These are phyloP conservation scores for Saccopteryx bilineata DNA, from an alignment of 2,113 vertebrate species.

Conservation along the genomic window DNA sequence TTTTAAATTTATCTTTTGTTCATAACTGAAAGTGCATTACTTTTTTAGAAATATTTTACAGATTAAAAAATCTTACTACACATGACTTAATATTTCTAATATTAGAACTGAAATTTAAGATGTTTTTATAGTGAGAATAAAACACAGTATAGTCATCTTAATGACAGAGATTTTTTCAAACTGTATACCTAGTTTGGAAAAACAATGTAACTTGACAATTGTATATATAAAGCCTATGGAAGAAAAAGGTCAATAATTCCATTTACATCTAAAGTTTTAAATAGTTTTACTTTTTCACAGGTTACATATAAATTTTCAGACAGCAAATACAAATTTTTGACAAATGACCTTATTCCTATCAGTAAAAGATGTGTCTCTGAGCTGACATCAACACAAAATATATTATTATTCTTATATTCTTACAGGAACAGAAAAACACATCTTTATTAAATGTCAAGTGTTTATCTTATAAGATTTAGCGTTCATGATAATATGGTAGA, in stretches of 20 bases:
- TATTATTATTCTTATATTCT: constrained; percentile 83
- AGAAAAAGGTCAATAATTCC: constrained; percentile 90
- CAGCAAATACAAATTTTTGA: constrained; percentile 88
- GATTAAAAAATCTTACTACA: background rate
- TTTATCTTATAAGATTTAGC: constrained; percentile 73
- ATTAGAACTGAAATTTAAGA: constrained; percentile 42
- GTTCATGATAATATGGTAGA: constrained; percentile 53
- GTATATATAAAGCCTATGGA: constrained; percentile 78
- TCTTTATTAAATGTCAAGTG: constrained; percentile 90
- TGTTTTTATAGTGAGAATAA: background rate
- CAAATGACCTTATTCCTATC: constrained; percentile 91
- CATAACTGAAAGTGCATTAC: background rate
- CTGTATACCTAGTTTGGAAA: constrained; percentile 58
- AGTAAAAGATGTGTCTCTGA: constrained; percentile 84
- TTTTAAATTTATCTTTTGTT: background rate
- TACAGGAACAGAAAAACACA: constrained; percentile 86
- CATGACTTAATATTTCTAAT: background rate
- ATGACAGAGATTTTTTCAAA: constrained; percentile 36
- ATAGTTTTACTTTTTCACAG: constrained; percentile 83
- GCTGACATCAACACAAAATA: constrained; percentile 89
- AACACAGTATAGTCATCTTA: background rate
- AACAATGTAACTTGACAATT: constrained; percentile 74
- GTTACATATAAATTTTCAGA: constrained; percentile 89
- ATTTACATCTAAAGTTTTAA: constrained; percentile 85
- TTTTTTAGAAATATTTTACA: background rate